phyloP scores from a whole-genome alignment of 2,113 vertebrate species.

The Epinephelus fuscoguttatus region DNA sequence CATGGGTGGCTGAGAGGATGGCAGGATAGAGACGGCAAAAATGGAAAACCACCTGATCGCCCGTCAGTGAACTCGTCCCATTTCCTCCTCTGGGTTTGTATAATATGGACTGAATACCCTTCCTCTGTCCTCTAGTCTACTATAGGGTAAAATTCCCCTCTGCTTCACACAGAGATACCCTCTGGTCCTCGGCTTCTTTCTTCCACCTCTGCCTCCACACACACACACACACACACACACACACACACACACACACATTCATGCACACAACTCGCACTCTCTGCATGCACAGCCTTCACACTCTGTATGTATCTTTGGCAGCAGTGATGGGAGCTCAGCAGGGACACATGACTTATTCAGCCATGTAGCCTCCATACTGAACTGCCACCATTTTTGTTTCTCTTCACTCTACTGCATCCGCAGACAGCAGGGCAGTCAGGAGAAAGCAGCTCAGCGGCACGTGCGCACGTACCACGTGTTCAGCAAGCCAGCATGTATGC shows the following conservation, averaged over 20 bases:
- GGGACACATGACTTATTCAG: conserved; percentile 61
- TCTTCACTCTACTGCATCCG: conserved; percentile 21
- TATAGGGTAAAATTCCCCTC: background rate
- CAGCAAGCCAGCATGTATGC: fast-evolving
- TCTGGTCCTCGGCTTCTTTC: conserved; percentile 21
- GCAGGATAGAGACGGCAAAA: conserved; percentile 3
- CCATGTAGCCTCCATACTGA: conserved; percentile 26
- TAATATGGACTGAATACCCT: conserved; percentile 22
- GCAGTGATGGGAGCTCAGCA: conserved; percentile 45
- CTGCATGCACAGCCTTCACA: conserved; percentile 10
- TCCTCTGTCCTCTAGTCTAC: conserved; percentile 40
- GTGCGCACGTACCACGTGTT: conserved; percentile 25
- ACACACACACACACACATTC: conserved; percentile 1
- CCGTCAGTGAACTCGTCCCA: background rate
- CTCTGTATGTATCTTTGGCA: conserved; percentile 29
- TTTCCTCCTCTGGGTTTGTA: background rate
- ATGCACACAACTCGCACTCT: conserved; percentile 7
- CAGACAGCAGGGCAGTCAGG: background rate
- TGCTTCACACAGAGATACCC: conserved; percentile 26
- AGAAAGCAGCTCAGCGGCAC: conserved; percentile 24
- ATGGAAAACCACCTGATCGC: conserved; percentile 19
- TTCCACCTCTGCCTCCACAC: conserved; percentile 9
- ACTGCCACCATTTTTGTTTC: conserved; percentile 52
- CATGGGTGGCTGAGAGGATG: conserved; percentile 36
- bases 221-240: background rate